Percentiles rank a stretch among this genome's conserved stretches.
Evolutionary conservation across 2,888 invertebrate genomes (phyloP).

Genomic region (Tuta absoluta): DNA sequence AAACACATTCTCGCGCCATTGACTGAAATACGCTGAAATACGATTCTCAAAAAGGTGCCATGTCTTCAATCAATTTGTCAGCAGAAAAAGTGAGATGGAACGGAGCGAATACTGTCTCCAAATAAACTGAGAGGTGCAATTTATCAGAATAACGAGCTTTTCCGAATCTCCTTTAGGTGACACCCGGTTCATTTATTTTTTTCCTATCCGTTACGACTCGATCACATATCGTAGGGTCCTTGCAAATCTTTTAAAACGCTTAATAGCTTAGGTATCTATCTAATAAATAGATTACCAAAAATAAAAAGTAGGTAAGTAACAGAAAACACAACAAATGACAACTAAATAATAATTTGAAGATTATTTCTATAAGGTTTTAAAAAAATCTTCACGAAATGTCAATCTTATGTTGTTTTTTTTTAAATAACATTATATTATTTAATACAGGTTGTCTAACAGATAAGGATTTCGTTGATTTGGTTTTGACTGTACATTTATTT

Average conservation of each 20-base stretch:
- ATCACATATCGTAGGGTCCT: constrained; percentile 75
- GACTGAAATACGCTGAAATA: constrained; percentile 3
- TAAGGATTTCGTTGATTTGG: too few species aligned
- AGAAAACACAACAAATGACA: too few species aligned
- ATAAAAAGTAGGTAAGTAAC: not conserved
- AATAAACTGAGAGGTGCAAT: constrained; percentile 68
- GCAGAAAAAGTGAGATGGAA: constrained; percentile 47
- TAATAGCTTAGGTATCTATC: constrained; percentile 43
- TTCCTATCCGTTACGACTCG: constrained; percentile 74
- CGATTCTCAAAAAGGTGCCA: constrained; percentile 19
- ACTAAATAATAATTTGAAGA: too few species aligned
- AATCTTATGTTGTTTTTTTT: too few species aligned
- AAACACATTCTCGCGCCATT: constrained; percentile 4
- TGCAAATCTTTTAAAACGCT: constrained; percentile 65
- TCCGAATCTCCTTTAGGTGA: constrained; percentile 75
- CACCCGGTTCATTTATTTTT: constrained; percentile 76
- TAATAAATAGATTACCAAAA: not conserved
- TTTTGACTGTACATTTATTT: too few species aligned
- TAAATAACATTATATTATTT: too few species aligned
- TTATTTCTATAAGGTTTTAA: too few species aligned
- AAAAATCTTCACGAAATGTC: too few species aligned
- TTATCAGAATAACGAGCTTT: constrained; percentile 78
- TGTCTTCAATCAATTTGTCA: constrained; percentile 53
- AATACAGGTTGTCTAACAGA: too few species aligned
- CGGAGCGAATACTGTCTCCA: constrained; percentile 54